Evolutionary conservation across 2,888 invertebrate genomes (phyloP), one percentile per base, ranked within the genome.

Genomic region (Protophormia terraenovae): DNA sequence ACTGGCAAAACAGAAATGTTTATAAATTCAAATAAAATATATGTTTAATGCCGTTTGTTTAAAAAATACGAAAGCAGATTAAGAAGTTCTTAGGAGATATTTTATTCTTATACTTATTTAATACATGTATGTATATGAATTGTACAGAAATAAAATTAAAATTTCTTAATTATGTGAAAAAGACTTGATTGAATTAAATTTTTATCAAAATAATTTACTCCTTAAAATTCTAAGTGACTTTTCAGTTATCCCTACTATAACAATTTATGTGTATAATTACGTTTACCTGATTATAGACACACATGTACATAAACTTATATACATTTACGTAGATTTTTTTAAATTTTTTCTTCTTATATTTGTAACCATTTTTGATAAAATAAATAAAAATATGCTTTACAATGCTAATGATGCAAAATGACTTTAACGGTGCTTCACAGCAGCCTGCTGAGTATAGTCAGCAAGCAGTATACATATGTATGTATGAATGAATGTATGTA

Each of bases 391-490:
- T 82, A 60, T 79, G 69, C 71, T 82, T 85, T 82, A 85, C 87
- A 86, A 86, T 84, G 77, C 91, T 91, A 90, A 90, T 91, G 91
- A 90, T 90, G 90, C 90, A 89, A 90, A 91, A 91, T 90, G 89
- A 88, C 89, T 90, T 88, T 91, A 91, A 91, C 90, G 91, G 90
- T 86, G 83, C 64, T 81, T 83, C 83, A 77, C 78, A 66, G 47
- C 66, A 79, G 64, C 83, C 41, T 75, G 82, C 83, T 75, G 83
- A 55, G 53, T 50, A 58, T 73, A 73, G 45, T 27, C 80, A 73
- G 35, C 64, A 72, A 73, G 27, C 55, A 47, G 35, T 62, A 38
- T 29, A 62, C 1, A 2, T 4, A 66, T n/a, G 10, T 38, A n/a
- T n/a, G n/a, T n/a, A n/a, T n/a, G n/a, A n/a, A n/a, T n/a, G n/a